Conservation (phyloP, 2,797 vertebrate species). For the Neosilurus hyrtlii region DNA sequence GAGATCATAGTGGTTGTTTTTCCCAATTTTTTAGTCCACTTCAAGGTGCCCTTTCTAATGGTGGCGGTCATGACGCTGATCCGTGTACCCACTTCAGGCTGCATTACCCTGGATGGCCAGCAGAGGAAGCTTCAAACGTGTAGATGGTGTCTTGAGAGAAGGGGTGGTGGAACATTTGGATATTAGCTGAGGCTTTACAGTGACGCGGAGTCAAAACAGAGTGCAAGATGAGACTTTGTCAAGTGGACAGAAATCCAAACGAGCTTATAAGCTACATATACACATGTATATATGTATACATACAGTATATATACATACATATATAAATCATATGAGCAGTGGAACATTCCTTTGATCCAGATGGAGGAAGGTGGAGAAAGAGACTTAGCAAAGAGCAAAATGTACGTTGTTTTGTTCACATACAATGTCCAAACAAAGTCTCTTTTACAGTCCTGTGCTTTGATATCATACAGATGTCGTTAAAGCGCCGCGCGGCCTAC, state of each 20-base stretch:
- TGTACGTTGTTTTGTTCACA: constrained; percentile 2
- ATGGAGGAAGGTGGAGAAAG: not conserved
- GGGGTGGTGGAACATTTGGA: constrained; percentile 18
- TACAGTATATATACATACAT: not conserved
- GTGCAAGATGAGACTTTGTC: constrained; percentile 9
- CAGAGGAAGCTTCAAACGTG: constrained; percentile 32
- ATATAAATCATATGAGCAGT: not conserved
- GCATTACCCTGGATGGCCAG: constrained; percentile 20
- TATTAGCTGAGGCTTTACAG: constrained; percentile 28
- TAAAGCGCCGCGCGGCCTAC: not conserved
- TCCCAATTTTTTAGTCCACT: constrained; percentile 11
- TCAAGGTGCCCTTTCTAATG: constrained; percentile 41
- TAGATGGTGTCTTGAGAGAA: not conserved
- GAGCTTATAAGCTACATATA: constrained; percentile 15
- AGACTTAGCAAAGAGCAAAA: constrained; percentile 6
- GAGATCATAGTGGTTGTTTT: constrained; percentile 47
- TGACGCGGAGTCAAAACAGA: constrained; percentile 27
- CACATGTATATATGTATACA: not conserved
- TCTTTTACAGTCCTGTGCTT: constrained; percentile 40
- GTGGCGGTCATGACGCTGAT: constrained; percentile 32
- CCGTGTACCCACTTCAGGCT: constrained; percentile 7
- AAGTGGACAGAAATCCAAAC: not conserved
- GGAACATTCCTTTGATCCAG: constrained; percentile 22
- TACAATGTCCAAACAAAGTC: constrained; percentile 1
- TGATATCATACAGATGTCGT: constrained; percentile 11